Conservation (phyloP, 2,888 invertebrate species). For the Napeogenes sylphis region DNA sequence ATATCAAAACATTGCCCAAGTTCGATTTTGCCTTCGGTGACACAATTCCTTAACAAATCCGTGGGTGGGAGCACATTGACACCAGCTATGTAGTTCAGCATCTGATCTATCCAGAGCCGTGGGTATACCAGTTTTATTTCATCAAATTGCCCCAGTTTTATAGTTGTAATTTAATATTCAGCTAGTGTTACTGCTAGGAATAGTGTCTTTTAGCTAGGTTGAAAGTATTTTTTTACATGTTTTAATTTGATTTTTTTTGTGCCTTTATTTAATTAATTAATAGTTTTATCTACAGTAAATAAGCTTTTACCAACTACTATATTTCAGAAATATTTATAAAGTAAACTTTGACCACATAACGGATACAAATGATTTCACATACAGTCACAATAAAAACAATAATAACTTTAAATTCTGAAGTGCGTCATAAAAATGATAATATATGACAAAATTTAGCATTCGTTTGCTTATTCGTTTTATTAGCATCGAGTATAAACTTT, state of each 20-base stretch:
- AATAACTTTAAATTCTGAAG: constrained; percentile 6
- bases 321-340: no score
- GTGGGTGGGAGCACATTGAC: constrained; percentile 17
- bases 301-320: no score
- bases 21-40: constrained; percentile 13
- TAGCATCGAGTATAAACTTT: constrained; percentile 11
- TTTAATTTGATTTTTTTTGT: no score
- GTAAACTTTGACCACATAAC: no score
- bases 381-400: no score
- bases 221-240: neutral
- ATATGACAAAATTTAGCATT: constrained; percentile 18
- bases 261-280: no score
- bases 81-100: constrained; percentile 16
- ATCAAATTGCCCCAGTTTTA: constrained; percentile 11
- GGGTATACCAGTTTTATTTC: constrained; percentile 27
- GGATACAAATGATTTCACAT: no score
- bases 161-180: neutral
- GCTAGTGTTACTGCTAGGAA: neutral
- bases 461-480: constrained; percentile 15
- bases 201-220: neutral
- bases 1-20: constrained; percentile 9
- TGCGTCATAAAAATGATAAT: constrained; percentile 24
- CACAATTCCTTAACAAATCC: constrained; percentile 17
- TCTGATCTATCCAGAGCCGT: constrained; percentile 20
- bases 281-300: no score